Conservation (phyloP, 2,888 invertebrate genomes). For the Allacma fusca region DNA sequence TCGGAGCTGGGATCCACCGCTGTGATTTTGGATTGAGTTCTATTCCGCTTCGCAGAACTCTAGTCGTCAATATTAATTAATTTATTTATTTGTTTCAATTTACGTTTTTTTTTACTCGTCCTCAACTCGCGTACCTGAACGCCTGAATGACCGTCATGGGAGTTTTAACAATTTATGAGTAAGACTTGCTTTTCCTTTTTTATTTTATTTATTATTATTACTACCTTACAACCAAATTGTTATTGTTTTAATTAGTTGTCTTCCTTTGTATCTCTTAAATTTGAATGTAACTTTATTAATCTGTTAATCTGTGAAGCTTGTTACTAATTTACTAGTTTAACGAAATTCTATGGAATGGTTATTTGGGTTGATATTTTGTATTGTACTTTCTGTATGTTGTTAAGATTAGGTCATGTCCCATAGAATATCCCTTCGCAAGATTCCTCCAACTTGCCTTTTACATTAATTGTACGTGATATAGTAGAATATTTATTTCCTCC, state of each 20-base stretch:
- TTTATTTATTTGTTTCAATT: conserved; percentile 4
- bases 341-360: too few species aligned
- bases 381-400: too few species aligned
- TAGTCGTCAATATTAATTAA: background rate
- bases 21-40: conserved; percentile 30
- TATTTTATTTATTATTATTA: background rate
- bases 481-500: too few species aligned
- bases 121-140: background rate
- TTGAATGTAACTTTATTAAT: too few species aligned
- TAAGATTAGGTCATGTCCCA: too few species aligned
- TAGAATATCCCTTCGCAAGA: too few species aligned
- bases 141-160: conserved; percentile 58
- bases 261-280: too few species aligned
- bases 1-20: conserved; percentile 20
- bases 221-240: background rate
- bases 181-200: conserved; percentile 46
- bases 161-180: conserved; percentile 61
- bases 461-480: too few species aligned
- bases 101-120: conserved; percentile 5
- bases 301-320: too few species aligned
- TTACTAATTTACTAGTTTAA: too few species aligned
- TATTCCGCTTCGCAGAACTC: conserved; percentile 1
- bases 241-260: background rate
- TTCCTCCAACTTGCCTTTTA: too few species aligned
- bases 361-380: too few species aligned